Conservation (phyloP, 2,888 invertebrate species). For the Hyposoter dolosus region DNA sequence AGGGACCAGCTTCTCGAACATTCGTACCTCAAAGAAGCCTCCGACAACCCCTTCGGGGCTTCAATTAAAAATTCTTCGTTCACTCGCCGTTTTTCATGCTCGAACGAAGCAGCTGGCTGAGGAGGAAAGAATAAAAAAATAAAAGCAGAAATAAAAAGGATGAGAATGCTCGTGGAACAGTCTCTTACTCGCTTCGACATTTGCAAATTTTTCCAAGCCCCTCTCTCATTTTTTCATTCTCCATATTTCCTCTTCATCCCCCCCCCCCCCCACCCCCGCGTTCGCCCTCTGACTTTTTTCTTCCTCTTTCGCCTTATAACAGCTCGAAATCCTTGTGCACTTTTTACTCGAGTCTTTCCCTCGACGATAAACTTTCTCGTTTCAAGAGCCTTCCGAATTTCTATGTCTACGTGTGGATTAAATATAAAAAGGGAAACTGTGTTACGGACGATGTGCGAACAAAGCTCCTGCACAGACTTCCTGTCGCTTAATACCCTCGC, state of each 20-base stretch:
- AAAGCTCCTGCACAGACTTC: slow-evolving; percentile 1
- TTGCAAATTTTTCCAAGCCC: slow-evolving; percentile 48
- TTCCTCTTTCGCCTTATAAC: slow-evolving; percentile 9
- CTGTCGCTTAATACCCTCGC: not conserved
- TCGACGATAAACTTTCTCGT: slow-evolving; percentile 54
- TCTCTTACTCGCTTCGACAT: slow-evolving; percentile 19
- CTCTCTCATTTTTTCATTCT: not conserved
- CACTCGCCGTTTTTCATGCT: slow-evolving; percentile 30
- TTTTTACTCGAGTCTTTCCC: slow-evolving; percentile 16
- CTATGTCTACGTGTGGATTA: not conserved
- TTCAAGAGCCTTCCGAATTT: slow-evolving; percentile 16
- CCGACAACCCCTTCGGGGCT: slow-evolving; percentile 60
- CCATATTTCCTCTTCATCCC: not conserved
- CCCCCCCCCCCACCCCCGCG: not conserved
- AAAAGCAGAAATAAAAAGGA: not conserved
- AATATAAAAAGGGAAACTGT: not conserved
- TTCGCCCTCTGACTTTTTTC: not conserved
- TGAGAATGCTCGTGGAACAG: slow-evolving; percentile 8
- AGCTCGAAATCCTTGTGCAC: slow-evolving; percentile 38
- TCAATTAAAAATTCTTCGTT: slow-evolving; percentile 70
- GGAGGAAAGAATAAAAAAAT: not conserved
- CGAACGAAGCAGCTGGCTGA: not conserved
- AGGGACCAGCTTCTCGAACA: not conserved
- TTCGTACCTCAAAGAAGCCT: slow-evolving; percentile 60
- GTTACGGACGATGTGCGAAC: not conserved